Conservation (phyloP, 2,888 invertebrate species). For the Yponomeuta cagnagella region DNA sequence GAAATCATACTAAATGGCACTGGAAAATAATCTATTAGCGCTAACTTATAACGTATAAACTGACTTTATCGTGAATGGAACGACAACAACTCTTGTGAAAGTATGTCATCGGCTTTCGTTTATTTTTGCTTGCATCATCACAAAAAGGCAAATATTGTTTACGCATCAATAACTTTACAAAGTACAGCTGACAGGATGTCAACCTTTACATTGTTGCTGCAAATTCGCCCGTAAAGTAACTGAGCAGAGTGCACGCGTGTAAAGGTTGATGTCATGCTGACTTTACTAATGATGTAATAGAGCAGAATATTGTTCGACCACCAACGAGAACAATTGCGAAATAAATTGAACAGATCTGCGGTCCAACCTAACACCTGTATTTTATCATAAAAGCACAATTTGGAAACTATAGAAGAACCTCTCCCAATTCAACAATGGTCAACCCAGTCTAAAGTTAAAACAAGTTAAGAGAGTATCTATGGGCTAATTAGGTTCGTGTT, state of each 20-base stretch:
- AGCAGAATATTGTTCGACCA: background rate
- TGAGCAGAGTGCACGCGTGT: too few species aligned
- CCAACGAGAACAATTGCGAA: slow-evolving; percentile 48
- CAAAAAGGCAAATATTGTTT: background rate
- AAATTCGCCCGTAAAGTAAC: too few species aligned
- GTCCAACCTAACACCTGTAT: slow-evolving; percentile 49
- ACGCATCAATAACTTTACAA: background rate
- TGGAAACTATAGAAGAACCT: background rate
- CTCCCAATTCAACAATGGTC: background rate
- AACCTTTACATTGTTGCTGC: too few species aligned
- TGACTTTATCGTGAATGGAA: background rate
- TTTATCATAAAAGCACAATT: slow-evolving; percentile 15
- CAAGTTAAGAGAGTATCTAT: too few species aligned
- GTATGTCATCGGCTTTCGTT: background rate
- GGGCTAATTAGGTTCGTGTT: too few species aligned
- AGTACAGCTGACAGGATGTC: background rate
- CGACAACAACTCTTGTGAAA: background rate
- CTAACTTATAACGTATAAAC: too few species aligned
- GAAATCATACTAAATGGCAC: too few species aligned
- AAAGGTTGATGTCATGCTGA: too few species aligned
- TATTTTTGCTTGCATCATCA: background rate
- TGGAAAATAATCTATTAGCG: too few species aligned
- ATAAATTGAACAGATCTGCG: slow-evolving; percentile 59
- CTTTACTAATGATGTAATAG: too few species aligned
- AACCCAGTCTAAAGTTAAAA: too few species aligned